A percentile compares a stretch with the other conserved stretches of the same genome.
phyloP scores from a whole-genome alignment of 2,888 invertebrate species.

The Lymantria dispar region DNA sequence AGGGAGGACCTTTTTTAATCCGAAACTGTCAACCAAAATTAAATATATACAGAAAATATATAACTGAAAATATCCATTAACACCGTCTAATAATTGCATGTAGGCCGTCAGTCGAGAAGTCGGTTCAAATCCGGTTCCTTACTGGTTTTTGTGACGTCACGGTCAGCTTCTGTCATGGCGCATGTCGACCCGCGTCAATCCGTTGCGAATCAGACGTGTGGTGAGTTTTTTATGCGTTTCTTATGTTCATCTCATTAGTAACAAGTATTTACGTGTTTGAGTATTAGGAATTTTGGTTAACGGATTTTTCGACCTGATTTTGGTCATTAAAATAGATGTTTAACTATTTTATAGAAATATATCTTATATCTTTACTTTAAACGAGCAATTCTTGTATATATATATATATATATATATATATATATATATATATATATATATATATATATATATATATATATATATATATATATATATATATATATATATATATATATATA shows the following conservation, averaged over 20 bases:
- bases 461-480: no score
- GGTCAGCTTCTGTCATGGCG: constrained; percentile 23
- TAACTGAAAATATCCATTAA: constrained; percentile 10
- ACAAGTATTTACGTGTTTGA: constrained; percentile 2
- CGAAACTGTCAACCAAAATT: neutral
- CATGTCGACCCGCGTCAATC: constrained; percentile 28
- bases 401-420: no score
- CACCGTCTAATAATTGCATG: constrained; percentile 18
- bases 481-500: no score
- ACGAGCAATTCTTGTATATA: no score
- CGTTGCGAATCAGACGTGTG: constrained; percentile 17
- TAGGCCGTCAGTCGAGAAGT: constrained; percentile 26
- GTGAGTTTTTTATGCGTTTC: constrained; percentile 33
- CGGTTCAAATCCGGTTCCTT: constrained; percentile 30
- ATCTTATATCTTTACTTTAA: no score
- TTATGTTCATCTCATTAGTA: constrained; percentile 22
- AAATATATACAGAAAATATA: neutral
- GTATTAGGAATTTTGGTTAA: neutral
- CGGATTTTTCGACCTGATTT: neutral
- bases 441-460: no score
- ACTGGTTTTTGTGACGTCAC: constrained; percentile 32
- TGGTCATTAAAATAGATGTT: no score
- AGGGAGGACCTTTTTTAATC: neutral
- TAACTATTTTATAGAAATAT: no score
- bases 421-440: no score